These are phyloP conservation scores for Diaperis boleti DNA, from an alignment of 2,888 invertebrate species.

Conservation along the genomic window DNA sequence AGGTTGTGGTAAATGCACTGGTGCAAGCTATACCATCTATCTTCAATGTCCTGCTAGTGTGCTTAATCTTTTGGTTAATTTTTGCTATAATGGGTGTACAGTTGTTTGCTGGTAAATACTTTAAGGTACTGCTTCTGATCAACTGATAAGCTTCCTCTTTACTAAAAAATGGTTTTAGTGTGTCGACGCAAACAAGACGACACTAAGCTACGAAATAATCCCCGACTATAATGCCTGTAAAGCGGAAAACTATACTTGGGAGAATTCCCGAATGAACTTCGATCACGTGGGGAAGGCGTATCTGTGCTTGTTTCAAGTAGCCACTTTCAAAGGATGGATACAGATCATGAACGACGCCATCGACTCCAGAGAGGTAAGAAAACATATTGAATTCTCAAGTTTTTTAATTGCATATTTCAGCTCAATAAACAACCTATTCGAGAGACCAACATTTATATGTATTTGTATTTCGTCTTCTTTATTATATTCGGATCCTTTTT, in stretches of 20 bases:
- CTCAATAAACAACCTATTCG: slow-evolving; percentile 90
- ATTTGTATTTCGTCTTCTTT: slow-evolving; percentile 99
- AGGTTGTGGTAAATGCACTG: slow-evolving; percentile 99
- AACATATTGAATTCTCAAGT: background rate
- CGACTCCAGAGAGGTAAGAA: slow-evolving; percentile 89
- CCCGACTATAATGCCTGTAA: slow-evolving; percentile 87
- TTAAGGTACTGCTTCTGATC: slow-evolving; percentile 75
- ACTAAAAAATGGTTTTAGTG: slow-evolving; percentile 72
- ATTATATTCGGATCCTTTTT: slow-evolving; percentile 99
- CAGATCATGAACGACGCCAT: slow-evolving; percentile 98
- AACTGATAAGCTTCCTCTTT: background rate
- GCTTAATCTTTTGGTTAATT: slow-evolving; percentile 99
- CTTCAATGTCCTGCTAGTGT: slow-evolving; percentile 98
- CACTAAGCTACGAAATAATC: slow-evolving; percentile 87
- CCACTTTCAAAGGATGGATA: slow-evolving; percentile 99
- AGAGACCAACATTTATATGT: slow-evolving; percentile 97
- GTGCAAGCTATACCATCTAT: slow-evolving; percentile 99
- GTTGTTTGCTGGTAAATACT: slow-evolving; percentile 97
- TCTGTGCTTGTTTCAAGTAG: slow-evolving; percentile 97
- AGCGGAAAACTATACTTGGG: slow-evolving; percentile 93
- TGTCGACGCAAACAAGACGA: slow-evolving; percentile 84
- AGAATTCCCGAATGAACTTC: slow-evolving; percentile 97
- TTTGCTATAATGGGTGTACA: slow-evolving; percentile 99
- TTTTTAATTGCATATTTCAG: slow-evolving; percentile 66
- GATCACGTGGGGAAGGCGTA: slow-evolving; percentile 98